Percentiles rank a stretch among this genome's conserved stretches.
These are phyloP conservation scores for Galleria mellonella DNA, from an alignment of 1,140 invertebrate genomes.

Conservation along the genomic window DNA sequence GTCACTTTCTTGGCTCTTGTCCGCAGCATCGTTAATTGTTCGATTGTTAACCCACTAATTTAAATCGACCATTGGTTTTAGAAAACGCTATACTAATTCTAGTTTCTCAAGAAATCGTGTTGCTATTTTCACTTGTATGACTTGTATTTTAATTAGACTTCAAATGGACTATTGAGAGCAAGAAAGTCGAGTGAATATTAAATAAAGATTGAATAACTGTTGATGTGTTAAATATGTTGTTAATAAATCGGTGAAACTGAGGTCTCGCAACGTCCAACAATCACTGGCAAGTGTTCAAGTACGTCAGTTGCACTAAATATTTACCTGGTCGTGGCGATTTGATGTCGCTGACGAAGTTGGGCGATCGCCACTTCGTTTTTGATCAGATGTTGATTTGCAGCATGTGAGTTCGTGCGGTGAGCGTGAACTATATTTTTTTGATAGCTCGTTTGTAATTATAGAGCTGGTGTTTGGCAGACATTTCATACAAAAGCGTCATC, in stretches of 20 bases:
- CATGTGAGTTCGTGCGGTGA: conserved; percentile 34
- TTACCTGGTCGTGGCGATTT: conserved; percentile 52
- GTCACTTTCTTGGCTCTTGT: conserved; percentile 61
- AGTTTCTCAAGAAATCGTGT: conserved; percentile 17
- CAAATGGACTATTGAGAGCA: background rate
- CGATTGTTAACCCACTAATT: conserved; percentile 68
- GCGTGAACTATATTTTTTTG: conserved; percentile 30
- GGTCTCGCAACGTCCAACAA: conserved; percentile 49
- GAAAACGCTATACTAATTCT: conserved; percentile 35
- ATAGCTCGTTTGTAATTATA: conserved; percentile 46
- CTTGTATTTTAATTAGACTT: conserved; percentile 24
- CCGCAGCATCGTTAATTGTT: conserved; percentile 63
- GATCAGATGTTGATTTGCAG: conserved; percentile 19
- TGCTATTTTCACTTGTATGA: conserved; percentile 24
- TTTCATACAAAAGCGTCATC: conserved; percentile 38
- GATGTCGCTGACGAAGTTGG: conserved; percentile 39
- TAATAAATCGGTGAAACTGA: conserved; percentile 54
- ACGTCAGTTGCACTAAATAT: conserved; percentile 53
- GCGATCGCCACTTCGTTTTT: conserved; percentile 19
- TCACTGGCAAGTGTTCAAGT: conserved; percentile 61
- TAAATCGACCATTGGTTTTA: conserved; percentile 47
- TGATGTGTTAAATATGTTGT: conserved; percentile 32
- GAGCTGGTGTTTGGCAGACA: conserved; percentile 38
- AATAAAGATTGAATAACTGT: conserved; percentile 1
- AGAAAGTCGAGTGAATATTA: background rate